phyloP scores from a whole-genome alignment of 2,113 vertebrate species.

The Chitala chitala region DNA sequence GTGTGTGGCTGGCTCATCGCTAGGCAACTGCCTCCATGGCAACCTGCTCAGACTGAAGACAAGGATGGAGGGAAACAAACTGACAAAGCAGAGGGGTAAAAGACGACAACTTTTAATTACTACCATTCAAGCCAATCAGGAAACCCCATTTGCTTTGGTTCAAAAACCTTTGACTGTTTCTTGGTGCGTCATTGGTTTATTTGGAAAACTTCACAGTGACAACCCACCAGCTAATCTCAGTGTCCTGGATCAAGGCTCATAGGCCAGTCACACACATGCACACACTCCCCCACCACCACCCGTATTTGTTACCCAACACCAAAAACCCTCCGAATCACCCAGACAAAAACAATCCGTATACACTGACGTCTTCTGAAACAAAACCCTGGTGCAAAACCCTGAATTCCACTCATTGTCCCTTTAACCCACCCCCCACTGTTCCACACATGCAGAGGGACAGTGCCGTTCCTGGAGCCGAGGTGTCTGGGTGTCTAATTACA shows the following conservation, averaged over 20 bases:
- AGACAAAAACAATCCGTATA: neutral
- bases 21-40: constrained; percentile 61
- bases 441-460: neutral
- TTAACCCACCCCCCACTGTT: neutral
- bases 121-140: neutral
- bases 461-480: neutral
- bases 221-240: neutral
- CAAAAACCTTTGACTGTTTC: neutral
- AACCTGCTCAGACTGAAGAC: constrained; percentile 65
- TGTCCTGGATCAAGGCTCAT: neutral
- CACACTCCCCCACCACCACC: no score
- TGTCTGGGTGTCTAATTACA: constrained; percentile 7
- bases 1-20: constrained; percentile 71
- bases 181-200: neutral
- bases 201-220: neutral
- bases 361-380: neutral
- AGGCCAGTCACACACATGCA: neutral
- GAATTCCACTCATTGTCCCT: neutral
- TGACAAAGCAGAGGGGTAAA: constrained; percentile 42
- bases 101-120: constrained; percentile 21
- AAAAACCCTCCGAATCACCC: neutral
- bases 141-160: neutral
- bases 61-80: constrained; percentile 50
- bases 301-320: no score
- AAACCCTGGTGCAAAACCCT: neutral